These are phyloP conservation scores for Thermophis baileyi DNA, from an alignment of 2,113 vertebrate genomes.

Conservation along the genomic window DNA sequence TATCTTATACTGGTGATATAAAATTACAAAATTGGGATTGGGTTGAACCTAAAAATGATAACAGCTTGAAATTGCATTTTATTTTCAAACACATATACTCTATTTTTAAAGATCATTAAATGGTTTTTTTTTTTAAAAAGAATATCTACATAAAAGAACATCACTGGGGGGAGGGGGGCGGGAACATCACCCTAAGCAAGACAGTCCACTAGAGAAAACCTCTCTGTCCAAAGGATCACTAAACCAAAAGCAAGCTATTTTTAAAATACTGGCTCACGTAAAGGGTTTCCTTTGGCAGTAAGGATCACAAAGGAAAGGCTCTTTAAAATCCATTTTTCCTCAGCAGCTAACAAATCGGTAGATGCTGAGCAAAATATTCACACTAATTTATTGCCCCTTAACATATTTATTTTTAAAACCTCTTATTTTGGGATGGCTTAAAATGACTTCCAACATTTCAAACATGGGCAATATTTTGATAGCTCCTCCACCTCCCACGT, in stretches of 20 bases:
- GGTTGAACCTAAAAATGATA: background rate
- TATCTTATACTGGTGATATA: background rate
- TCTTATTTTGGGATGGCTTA: background rate
- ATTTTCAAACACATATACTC: background rate
- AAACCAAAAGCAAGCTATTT: background rate
- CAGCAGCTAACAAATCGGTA: background rate
- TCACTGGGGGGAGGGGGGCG: background rate
- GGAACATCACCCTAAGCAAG: background rate
- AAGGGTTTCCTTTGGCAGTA: background rate
- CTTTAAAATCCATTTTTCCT: background rate
- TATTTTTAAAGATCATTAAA: background rate
- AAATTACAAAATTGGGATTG: background rate
- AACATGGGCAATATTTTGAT: background rate
- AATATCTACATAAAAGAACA: background rate
- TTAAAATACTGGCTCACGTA: background rate
- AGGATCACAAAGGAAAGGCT: background rate
- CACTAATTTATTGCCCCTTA: background rate
- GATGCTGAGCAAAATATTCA: background rate
- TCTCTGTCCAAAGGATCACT: no score
- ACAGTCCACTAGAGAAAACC: background rate
- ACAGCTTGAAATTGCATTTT: background rate
- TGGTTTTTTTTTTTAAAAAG: no score
- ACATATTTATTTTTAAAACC: background rate
- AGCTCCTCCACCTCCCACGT: background rate
- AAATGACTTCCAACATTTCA: background rate